Evolutionary conservation across 2,797 vertebrate genomes (phyloP).

Genomic region (Tiaroga cobitis): DNA sequence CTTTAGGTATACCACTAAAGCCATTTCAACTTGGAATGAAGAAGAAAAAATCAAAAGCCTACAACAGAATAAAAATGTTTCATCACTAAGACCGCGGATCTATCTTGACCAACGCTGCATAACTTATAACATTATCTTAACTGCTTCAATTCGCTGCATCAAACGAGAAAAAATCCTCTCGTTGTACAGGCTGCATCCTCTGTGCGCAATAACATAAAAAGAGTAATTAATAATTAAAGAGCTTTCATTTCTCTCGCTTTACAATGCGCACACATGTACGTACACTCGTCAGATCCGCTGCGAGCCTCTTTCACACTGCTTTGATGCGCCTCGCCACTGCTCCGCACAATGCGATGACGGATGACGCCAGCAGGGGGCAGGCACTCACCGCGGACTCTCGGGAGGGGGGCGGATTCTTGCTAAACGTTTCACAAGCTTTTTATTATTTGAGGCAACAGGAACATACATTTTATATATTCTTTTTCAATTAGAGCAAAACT

Average conservation of each 20-base stretch:
- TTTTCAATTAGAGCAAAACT: not conserved
- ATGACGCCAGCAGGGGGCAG: constrained; percentile 30
- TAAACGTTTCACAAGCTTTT: not conserved
- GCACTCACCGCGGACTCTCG: not conserved
- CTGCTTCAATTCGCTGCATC: constrained; percentile 49
- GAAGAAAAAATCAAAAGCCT: not conserved
- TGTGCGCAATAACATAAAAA: constrained; percentile 40
- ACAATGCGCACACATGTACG: constrained; percentile 55
- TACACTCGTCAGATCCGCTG: constrained; percentile 61
- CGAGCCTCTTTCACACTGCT: constrained; percentile 23
- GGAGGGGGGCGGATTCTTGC: not conserved
- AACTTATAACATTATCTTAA: constrained; percentile 56
- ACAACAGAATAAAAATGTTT: not conserved
- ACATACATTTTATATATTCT: not conserved
- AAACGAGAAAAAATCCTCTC: constrained; percentile 48
- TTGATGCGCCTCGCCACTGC: not conserved
- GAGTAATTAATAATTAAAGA: constrained; percentile 57
- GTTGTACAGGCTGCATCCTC: constrained; percentile 50
- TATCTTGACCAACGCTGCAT: constrained; percentile 47
- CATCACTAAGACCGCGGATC: not conserved
- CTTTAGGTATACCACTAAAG: constrained; percentile 88
- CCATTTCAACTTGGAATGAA: constrained; percentile 73
- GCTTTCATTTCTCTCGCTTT: constrained; percentile 62
- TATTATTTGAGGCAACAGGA: not conserved
- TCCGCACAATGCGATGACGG: not conserved